A percentile compares a stretch with the other conserved stretches of the same genome.
These are phyloP conservation scores for Globodera rostochiensis DNA, from an alignment of 1,140 invertebrate species.

Conservation along the genomic window DNA sequence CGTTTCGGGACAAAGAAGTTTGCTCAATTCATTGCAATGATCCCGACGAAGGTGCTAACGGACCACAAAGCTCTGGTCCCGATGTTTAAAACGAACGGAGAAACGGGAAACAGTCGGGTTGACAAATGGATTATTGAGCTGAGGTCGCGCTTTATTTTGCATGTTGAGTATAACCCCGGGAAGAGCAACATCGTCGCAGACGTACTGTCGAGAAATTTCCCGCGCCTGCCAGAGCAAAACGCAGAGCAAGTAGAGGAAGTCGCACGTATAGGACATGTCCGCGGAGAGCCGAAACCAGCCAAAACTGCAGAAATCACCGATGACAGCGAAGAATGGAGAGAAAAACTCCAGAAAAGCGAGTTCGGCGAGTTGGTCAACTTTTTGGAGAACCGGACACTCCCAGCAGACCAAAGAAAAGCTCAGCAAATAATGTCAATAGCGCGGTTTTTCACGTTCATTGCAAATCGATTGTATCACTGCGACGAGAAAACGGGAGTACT, in stretches of 20 bases:
- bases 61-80: constrained; percentile 22
- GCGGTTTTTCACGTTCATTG: neutral
- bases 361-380: neutral
- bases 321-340: neutral
- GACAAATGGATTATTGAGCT: constrained; percentile 7
- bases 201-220: neutral
- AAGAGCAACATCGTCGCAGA: constrained; percentile 11
- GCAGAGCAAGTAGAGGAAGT: no score
- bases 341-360: neutral
- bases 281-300: no score
- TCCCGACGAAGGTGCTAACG: constrained; percentile 1
- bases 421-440: neutral
- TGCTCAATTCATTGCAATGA: neutral
- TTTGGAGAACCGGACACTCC: neutral
- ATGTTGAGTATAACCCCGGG: constrained; percentile 10
- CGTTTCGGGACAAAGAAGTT: constrained; percentile 14
- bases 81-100: constrained; percentile 4
- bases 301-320: no score
- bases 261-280: no score
- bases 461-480: neutral
- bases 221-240: no score
- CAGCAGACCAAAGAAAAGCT: neutral
- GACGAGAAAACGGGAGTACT: neutral
- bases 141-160: neutral
- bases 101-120: constrained; percentile 16